phyloP scores from a whole-genome alignment of 2,888 invertebrate genomes.

The Hedychridium roseum region DNA sequence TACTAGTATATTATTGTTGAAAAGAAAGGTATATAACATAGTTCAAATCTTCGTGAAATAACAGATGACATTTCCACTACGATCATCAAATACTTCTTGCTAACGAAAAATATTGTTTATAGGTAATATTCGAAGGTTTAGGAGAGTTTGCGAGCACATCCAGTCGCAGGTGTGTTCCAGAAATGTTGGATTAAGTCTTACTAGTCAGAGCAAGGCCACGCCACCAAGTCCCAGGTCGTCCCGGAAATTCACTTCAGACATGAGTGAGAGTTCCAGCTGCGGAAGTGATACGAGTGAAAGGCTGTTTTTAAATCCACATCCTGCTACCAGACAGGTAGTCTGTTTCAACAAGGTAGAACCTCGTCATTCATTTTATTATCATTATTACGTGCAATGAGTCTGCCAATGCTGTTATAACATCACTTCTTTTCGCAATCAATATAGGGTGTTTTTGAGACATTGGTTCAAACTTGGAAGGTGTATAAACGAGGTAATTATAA shows the following conservation, averaged over 20 bases:
- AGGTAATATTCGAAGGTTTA: slow-evolving; percentile 95
- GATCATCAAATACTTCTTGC: neutral
- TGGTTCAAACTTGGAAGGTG: too few species aligned
- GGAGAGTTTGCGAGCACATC: slow-evolving; percentile 95
- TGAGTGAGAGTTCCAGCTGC: slow-evolving; percentile 76
- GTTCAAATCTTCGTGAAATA: too few species aligned
- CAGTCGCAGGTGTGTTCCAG: slow-evolving; percentile 80
- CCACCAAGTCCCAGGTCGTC: slow-evolving; percentile 73
- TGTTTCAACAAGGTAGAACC: slow-evolving; percentile 61
- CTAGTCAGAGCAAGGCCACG: slow-evolving; percentile 61
- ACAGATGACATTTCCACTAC: too few species aligned
- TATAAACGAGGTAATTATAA: too few species aligned
- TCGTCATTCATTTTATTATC: slow-evolving; percentile 40
- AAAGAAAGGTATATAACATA: too few species aligned
- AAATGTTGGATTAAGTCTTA: slow-evolving; percentile 50
- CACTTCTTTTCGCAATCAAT: too few species aligned
- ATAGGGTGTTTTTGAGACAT: too few species aligned
- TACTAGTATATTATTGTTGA: too few species aligned
- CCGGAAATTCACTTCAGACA: slow-evolving; percentile 72
- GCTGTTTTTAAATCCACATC: slow-evolving; percentile 65
- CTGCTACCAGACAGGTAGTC: slow-evolving; percentile 67
- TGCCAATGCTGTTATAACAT: too few species aligned
- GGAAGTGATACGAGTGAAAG: slow-evolving; percentile 75
- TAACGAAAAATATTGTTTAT: slow-evolving; percentile 20
- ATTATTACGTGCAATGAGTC: too few species aligned